Conservation (phyloP, 2,113 vertebrate species). For the Nematolebias whitei region DNA sequence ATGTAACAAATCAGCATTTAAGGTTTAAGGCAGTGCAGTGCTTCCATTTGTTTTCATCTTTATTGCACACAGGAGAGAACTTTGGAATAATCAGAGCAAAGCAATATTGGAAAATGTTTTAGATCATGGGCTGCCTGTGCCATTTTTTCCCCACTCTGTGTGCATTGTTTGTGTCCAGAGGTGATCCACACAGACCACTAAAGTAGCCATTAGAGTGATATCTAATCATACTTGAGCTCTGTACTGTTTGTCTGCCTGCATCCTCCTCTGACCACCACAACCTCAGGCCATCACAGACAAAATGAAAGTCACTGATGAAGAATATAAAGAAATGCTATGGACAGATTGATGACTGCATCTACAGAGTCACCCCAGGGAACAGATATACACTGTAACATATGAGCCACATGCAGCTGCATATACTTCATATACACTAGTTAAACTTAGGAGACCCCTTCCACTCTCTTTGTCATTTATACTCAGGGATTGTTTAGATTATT, state of each 20-base stretch:
- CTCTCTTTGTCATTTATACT: neutral
- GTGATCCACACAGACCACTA: conserved; percentile 51
- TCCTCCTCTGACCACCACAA: conserved; percentile 31
- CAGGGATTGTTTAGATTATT: neutral
- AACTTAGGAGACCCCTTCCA: neutral
- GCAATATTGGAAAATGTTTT: conserved; percentile 43
- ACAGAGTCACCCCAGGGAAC: conserved; percentile 34
- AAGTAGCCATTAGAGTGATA: conserved; percentile 64
- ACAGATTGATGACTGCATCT: conserved; percentile 53
- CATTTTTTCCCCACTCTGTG: conserved; percentile 25
- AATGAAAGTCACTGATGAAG: conserved; percentile 69
- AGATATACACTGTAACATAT: neutral
- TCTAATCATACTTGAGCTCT: conserved; percentile 58
- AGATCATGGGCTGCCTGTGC: conserved; percentile 11
- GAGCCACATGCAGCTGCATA: neutral
- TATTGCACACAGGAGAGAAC: conserved; percentile 40
- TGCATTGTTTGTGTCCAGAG: conserved; percentile 53
- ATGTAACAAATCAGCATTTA: conserved; percentile 59
- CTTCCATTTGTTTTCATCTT: conserved; percentile 71
- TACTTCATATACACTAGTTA: neutral
- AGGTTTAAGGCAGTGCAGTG: conserved; percentile 58
- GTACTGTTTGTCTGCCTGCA: conserved; percentile 31
- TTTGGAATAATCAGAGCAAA: conserved; percentile 46
- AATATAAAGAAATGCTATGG: conserved; percentile 51
- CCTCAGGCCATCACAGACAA: conserved; percentile 60